Conservation (phyloP, 2,888 invertebrate genomes). For the Sarcophaga caerulescens region DNA sequence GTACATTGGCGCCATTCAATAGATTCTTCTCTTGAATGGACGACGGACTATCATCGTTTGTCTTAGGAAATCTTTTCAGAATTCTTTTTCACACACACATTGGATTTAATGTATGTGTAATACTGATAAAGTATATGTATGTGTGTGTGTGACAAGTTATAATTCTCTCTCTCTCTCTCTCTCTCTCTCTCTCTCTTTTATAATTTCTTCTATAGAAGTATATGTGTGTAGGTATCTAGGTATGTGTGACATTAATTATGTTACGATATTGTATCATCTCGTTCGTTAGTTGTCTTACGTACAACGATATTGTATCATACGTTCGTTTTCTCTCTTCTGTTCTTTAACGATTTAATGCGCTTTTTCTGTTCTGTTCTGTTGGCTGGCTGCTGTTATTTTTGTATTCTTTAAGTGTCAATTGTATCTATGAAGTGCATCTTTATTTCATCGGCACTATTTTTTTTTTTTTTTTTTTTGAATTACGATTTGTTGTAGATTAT, state of each 20-base stretch:
- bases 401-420: slow-evolving; percentile 51
- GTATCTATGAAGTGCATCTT: slow-evolving; percentile 45
- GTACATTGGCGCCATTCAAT: slow-evolving; percentile 47
- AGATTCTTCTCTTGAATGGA: slow-evolving; percentile 21
- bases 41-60: slow-evolving; percentile 4
- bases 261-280: neutral
- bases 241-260: slow-evolving; percentile 3
- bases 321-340: neutral
- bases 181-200: neutral
- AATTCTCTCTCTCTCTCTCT: too few species aligned
- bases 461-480: too few species aligned
- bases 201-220: neutral
- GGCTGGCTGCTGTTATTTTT: neutral
- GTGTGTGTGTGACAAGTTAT: neutral
- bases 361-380: neutral
- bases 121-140: neutral
- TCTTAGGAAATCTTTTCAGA: neutral
- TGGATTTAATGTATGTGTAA: too few species aligned
- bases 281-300: neutral
- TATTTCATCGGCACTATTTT: slow-evolving; percentile 42
- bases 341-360: slow-evolving; percentile 10
- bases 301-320: neutral
- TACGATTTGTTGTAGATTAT: slow-evolving; percentile 43
- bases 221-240: neutral
- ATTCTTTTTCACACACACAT: neutral